These are phyloP conservation scores for Phlogophora meticulosa DNA, from an alignment of 2,888 invertebrate species.

Conservation along the genomic window DNA sequence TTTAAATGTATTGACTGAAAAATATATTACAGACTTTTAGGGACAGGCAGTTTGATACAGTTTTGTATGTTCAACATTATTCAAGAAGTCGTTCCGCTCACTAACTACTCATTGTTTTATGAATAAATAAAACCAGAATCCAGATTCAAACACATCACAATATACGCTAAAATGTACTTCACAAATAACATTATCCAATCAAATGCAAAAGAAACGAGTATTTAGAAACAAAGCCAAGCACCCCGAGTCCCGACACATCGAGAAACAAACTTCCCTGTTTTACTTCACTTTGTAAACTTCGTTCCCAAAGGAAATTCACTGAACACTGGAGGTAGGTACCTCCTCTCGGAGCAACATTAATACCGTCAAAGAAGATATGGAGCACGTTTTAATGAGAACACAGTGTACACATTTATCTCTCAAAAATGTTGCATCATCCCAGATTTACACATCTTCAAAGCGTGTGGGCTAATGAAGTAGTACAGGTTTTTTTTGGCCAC, in stretches of 20 bases:
- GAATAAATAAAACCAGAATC: no score
- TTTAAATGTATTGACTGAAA: no score
- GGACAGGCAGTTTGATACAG: no score
- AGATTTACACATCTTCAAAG: neutral
- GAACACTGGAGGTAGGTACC: constrained; percentile 6
- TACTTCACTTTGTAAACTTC: constrained; percentile 43
- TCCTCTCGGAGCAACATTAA: constrained; percentile 14
- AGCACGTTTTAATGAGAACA: constrained; percentile 10
- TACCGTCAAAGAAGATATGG: constrained; percentile 24
- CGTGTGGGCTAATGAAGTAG: neutral
- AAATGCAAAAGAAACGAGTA: constrained; percentile 5
- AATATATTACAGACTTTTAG: no score
- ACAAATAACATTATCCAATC: neutral
- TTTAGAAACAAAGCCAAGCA: constrained; percentile 3
- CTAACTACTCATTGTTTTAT: no score
- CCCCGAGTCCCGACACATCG: neutral
- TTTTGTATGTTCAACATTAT: no score
- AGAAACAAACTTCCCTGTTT: constrained; percentile 14
- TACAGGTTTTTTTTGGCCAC: no score
- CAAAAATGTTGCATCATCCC: neutral
- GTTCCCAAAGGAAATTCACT: constrained; percentile 53
- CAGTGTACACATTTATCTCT: neutral
- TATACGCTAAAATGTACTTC: no score
- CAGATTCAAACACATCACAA: no score
- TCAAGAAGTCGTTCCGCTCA: no score